These are phyloP conservation scores for Melanocharis versteri DNA, from an alignment of 2,113 vertebrate genomes.

Conservation along the genomic window DNA sequence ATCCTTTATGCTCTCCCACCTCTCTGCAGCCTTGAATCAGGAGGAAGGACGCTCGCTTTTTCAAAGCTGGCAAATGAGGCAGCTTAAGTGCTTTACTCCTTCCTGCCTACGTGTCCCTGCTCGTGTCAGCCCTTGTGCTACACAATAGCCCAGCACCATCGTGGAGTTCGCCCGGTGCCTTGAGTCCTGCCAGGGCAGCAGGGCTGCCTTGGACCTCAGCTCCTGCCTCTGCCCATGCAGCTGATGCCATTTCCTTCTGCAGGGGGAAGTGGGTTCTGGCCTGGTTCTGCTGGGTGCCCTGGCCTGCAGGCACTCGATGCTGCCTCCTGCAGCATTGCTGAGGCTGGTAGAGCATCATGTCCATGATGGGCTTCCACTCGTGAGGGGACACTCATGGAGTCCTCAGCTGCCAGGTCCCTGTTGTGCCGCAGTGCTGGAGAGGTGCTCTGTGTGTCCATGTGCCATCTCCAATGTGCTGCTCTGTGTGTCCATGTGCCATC, in stretches of 20 bases:
- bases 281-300: neutral
- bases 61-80: neutral
- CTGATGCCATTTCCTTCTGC: neutral
- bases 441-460: neutral
- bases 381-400: neutral
- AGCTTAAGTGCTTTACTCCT: neutral
- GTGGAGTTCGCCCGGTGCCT: fast-evolving
- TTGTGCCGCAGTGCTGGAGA: neutral
- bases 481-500: neutral
- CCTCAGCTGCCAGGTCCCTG: neutral
- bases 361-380: fast-evolving
- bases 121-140: neutral
- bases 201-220: neutral
- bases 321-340: neutral
- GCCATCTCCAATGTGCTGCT: neutral
- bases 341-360: fast-evolving
- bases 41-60: neutral
- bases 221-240: neutral
- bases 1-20: neutral
- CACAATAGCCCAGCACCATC: neutral
- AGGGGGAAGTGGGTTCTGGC: neutral
- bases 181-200: neutral
- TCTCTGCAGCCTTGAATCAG: neutral
- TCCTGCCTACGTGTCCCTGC: neutral
- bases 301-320: neutral